These are phyloP conservation scores for Psittacula derbiana DNA, from an alignment of 2,797 vertebrate genomes.

Conservation along the genomic window DNA sequence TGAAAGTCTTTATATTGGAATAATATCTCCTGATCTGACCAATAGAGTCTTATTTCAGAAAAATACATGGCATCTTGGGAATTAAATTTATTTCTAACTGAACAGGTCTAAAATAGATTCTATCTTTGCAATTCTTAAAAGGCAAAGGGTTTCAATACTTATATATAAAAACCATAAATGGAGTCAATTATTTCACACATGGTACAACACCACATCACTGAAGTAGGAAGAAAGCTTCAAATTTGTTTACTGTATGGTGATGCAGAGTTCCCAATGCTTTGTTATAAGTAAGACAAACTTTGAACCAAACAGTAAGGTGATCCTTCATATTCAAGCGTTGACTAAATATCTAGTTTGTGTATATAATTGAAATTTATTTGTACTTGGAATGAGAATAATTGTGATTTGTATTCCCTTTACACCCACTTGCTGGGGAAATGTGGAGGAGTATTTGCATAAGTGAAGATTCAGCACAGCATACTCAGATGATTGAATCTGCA, in stretches of 20 bases:
- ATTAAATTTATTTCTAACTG: neutral
- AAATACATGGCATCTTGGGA: neutral
- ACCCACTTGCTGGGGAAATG: neutral
- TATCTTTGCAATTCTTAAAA: slow-evolving; percentile 1
- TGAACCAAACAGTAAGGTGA: neutral
- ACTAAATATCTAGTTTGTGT: neutral
- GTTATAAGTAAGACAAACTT: neutral
- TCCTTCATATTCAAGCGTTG: neutral
- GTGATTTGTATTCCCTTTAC: neutral
- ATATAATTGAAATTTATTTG: neutral
- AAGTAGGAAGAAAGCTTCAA: neutral
- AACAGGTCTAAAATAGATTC: neutral
- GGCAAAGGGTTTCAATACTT: neutral
- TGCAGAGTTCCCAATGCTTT: neutral
- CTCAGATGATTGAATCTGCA: neutral
- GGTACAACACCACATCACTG: neutral
- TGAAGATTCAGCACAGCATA: neutral
- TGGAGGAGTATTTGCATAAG: neutral
- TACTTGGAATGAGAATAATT: neutral
- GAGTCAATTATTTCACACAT: neutral
- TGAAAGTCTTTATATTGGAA: neutral
- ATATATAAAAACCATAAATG: neutral
- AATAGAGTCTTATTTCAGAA: neutral
- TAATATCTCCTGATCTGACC: neutral
- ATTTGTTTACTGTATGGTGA: neutral